A percentile compares a stretch with the other conserved stretches of the same genome.
phyloP scores from a whole-genome alignment of 2,113 vertebrate genomes.

The Emydocephalus ijimae region DNA sequence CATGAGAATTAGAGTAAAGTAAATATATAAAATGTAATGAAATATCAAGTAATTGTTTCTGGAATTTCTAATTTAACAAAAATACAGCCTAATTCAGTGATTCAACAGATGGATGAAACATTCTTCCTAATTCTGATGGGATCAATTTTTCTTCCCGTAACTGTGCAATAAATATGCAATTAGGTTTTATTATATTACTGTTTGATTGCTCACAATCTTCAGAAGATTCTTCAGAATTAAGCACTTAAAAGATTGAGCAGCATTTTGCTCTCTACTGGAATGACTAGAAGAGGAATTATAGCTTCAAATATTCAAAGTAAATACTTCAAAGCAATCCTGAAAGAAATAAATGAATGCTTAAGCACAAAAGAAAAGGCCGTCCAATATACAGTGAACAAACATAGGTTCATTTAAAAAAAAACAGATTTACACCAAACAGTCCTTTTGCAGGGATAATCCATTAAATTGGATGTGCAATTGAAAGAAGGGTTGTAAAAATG shows the following conservation, averaged over 20 bases:
- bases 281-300: conserved; percentile 12
- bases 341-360: not conserved
- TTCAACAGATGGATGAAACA: conserved; percentile 13
- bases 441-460: not conserved
- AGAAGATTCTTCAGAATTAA: conserved; percentile 18
- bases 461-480: not conserved
- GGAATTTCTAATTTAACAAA: conserved; percentile 5
- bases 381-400: not conserved
- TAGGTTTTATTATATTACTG: conserved; percentile 8
- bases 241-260: conserved; percentile 37
- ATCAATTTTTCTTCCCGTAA: rapidly evolving
- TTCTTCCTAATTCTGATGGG: not conserved
- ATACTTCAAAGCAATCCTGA: not conserved
- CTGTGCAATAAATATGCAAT: not conserved
- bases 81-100: not conserved
- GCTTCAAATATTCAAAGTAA: conserved; percentile 10
- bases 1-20: conserved; percentile 39
- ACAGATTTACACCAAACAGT: not conserved
- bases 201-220: not conserved
- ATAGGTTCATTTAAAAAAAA: not conserved
- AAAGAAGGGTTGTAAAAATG: not conserved
- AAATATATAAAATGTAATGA: conserved; percentile 28
- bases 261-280: not conserved
- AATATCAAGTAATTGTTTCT: conserved; percentile 11
- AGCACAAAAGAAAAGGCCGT: not conserved